Evolutionary conservation across 2,888 invertebrate genomes (phyloP).

Genomic region (Galeruca laticollis): DNA sequence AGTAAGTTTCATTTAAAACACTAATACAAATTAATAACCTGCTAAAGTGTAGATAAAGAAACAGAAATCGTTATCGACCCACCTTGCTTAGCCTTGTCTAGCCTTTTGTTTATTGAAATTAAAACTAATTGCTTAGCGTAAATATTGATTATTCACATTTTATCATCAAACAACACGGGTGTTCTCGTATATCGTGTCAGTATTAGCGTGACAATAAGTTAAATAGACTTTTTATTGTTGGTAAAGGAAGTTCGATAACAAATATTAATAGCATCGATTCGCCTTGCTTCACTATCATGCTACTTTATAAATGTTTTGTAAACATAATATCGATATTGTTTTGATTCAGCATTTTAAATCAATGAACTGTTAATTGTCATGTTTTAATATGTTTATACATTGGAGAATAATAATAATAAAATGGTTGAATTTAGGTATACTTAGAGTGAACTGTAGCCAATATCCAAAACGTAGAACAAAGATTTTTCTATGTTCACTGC

Average conservation of each 20-base stretch:
- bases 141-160: constrained; percentile 40
- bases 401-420: too few species aligned
- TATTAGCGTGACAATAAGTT: constrained; percentile 31
- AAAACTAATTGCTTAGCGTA: constrained; percentile 35
- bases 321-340: neutral
- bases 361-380: constrained; percentile 13
- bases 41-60: neutral
- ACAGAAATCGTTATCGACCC: neutral
- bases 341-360: neutral
- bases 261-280: constrained; percentile 10
- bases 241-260: constrained; percentile 16
- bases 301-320: neutral
- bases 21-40: neutral
- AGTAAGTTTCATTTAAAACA: too few species aligned
- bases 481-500: too few species aligned
- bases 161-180: constrained; percentile 40
- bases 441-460: too few species aligned
- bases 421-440: too few species aligned
- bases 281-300: neutral
- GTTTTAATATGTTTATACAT: neutral
- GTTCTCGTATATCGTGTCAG: constrained; percentile 34
- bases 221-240: constrained; percentile 15
- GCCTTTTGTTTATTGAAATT: constrained; percentile 33
- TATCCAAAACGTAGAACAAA: too few species aligned
- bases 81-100: constrained; percentile 26